Conservation (phyloP, 2,888 invertebrate genomes). For the Leptinotarsa haldemani region DNA sequence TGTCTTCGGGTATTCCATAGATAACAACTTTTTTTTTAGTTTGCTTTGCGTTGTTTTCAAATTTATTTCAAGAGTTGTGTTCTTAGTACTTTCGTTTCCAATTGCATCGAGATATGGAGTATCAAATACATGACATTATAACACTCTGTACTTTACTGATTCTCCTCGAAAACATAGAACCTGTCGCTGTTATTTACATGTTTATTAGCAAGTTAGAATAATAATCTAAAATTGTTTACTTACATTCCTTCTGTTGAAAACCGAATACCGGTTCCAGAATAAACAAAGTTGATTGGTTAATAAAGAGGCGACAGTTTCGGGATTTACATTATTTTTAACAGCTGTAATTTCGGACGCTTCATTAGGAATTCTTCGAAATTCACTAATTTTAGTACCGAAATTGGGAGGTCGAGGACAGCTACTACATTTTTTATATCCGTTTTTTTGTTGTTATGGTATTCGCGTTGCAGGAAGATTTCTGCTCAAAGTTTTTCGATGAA, state of each 20-base stretch:
- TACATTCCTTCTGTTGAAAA: background rate
- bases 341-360: background rate
- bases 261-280: background rate
- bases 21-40: too few species aligned
- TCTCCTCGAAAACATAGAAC: too few species aligned
- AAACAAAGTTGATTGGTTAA: slow-evolving; percentile 9
- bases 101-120: too few species aligned
- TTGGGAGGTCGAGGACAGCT: background rate
- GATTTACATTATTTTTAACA: slow-evolving; percentile 2
- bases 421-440: background rate
- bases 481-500: background rate
- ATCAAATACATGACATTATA: too few species aligned
- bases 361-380: slow-evolving; percentile 1
- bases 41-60: too few species aligned
- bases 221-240: background rate
- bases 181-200: too few species aligned
- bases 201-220: too few species aligned
- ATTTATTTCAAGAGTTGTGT: too few species aligned
- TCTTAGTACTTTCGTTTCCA: too few species aligned
- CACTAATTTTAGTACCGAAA: background rate
- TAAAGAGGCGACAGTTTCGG: background rate
- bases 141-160: too few species aligned
- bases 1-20: too few species aligned
- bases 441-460: background rate
- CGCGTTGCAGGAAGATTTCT: background rate